These are phyloP conservation scores for Lamprologus sp. DNA, from an alignment of 2,113 vertebrate species.

Conservation along the genomic window DNA sequence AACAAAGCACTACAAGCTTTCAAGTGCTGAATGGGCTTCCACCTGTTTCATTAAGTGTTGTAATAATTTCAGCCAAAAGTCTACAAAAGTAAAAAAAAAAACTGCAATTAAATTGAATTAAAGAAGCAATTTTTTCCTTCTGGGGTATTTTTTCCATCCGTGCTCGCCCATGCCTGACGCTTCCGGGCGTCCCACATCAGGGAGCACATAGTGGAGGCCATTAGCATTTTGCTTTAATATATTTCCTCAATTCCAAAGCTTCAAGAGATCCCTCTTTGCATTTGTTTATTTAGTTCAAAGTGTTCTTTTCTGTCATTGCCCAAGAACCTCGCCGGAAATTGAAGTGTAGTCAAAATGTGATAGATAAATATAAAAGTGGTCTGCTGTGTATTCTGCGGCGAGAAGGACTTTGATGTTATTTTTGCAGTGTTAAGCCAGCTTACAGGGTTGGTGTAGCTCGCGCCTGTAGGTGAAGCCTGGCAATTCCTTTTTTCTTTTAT, in stretches of 20 bases:
- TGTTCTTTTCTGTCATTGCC: constrained; percentile 24
- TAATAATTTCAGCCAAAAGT: constrained; percentile 9
- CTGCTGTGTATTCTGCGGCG: constrained; percentile 20
- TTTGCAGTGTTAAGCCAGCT: constrained; percentile 48
- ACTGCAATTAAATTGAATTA: constrained; percentile 35
- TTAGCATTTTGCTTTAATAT: constrained; percentile 58
- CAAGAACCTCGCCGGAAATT: constrained; percentile 39
- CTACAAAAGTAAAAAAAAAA: background rate
- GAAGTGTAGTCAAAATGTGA: constrained; percentile 44
- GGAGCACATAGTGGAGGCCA: background rate
- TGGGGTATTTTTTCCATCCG: background rate
- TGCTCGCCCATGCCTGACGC: constrained; percentile 3
- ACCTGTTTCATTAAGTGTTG: constrained; percentile 4
- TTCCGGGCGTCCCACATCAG: background rate
- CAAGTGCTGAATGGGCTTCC: background rate
- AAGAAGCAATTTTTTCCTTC: background rate
- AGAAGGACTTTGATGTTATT: constrained; percentile 59
- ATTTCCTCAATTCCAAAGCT: constrained; percentile 46
- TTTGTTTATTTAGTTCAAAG: constrained; percentile 64
- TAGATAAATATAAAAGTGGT: constrained; percentile 42
- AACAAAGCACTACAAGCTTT: background rate
- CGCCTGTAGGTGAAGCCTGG: constrained; percentile 28
- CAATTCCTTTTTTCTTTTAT: constrained; percentile 23
- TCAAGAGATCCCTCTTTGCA: constrained; percentile 48
- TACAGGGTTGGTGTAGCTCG: constrained; percentile 1